Evolutionary conservation across 2,888 invertebrate genomes (phyloP), one percentile per base, ranked within the genome.

Genomic region (Thymelicus lineola): DNA sequence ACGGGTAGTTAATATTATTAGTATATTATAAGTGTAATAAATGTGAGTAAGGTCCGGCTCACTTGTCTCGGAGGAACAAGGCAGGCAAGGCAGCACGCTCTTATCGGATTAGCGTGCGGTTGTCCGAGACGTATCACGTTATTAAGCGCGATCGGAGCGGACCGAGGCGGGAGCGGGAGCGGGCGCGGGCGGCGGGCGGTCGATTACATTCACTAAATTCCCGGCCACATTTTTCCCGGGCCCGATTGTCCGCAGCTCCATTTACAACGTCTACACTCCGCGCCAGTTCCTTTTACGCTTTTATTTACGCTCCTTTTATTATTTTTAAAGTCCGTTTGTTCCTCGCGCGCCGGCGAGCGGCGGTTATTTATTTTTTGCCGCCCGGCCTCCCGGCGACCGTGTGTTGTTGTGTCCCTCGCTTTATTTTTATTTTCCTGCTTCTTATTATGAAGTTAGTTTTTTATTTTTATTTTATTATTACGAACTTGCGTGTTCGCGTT

Each of bases 301-400:
- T 93, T 93, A 92, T 93, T 93, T 93, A 92, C 91, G 90, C 88
- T 91, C 89, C 90, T 92, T 93, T 93, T 93, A 91, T 93, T 93
- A 91, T 92, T 92, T 93, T 91, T 89, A 90, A 91, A 92, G 90
- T 91, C 90, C 90, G 91, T 93, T 93, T 93, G 92, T 91, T 90
- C 91, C 89, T 91, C 91, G 90, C 90, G 89, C 90, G 91, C 90
- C 91, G 90, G 89, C 87, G 86, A 86, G 88, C 88, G 87, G 82
- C 82, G 87, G 90, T 92, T 91, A 88, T 91, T 91, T 93, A 90
- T 93, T 93, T 93, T 91, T 91, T 91, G 90, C 90, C 87, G 86
- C 80, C 85, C 86, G 90, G 89, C 92, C 92, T 91, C 91, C 92
- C 93, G 91, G 91, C 92, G 93, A 88, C 92, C 93, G 93, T 92